Conservation (phyloP, 2,113 vertebrate species). For the Lucifuga dentata region DNA sequence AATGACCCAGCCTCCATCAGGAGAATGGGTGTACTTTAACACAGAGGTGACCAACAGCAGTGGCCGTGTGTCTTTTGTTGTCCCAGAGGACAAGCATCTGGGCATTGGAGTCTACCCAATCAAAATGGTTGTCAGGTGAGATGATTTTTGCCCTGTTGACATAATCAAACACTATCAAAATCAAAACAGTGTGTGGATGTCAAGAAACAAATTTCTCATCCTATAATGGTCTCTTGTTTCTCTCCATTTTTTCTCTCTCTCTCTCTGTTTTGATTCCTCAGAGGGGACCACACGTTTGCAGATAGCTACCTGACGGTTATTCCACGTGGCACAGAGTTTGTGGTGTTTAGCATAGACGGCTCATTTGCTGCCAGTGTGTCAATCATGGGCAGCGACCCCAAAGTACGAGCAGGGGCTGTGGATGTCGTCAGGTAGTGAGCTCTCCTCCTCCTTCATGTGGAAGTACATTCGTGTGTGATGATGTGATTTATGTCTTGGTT, state of each 20-base stretch:
- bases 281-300: conserved; percentile 96
- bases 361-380: conserved; percentile 99
- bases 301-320: conserved; percentile 97
- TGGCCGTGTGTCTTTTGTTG: conserved; percentile 89
- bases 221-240: not conserved
- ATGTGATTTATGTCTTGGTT: not conserved
- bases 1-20: conserved; percentile 92
- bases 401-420: conserved; percentile 96
- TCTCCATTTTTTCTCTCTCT: not conserved
- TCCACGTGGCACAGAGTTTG: conserved; percentile 93
- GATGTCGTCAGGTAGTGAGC: conserved; percentile 93
- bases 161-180: too few relatives aligned
- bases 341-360: conserved; percentile 98
- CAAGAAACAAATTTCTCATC: too few relatives aligned
- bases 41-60: conserved; percentile 95
- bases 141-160: not conserved
- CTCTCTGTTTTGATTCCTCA: conserved; percentile 53
- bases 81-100: conserved; percentile 88
- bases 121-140: conserved; percentile 98
- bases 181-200: not conserved
- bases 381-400: conserved; percentile 99
- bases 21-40: conserved; percentile 93
- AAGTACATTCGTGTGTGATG: not conserved
- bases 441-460: not conserved
- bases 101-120: conserved; percentile 93